phyloP scores from a whole-genome alignment of 2,797 vertebrate genomes.

The Serranus cabrilla region DNA sequence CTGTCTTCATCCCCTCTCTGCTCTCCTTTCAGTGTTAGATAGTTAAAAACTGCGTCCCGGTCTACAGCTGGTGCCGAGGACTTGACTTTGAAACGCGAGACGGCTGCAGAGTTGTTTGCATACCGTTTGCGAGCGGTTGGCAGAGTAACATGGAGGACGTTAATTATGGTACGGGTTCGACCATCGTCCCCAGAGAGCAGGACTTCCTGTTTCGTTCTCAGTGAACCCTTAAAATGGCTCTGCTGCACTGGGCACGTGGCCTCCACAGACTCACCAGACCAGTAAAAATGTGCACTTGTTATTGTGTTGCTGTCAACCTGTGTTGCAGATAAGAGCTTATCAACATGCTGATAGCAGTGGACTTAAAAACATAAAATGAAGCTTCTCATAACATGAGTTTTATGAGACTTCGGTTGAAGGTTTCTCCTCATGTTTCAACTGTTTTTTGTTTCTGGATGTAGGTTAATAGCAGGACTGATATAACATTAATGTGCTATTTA shows the following conservation, averaged over 20 bases:
- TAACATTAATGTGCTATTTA: background rate
- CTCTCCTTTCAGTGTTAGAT: constrained; percentile 75
- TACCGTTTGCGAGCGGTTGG: constrained; percentile 79
- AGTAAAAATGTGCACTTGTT: constrained; percentile 20
- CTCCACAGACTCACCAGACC: constrained; percentile 9
- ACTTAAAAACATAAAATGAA: background rate
- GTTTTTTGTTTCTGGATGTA: no score
- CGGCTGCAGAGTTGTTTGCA: constrained; percentile 77
- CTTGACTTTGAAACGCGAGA: constrained; percentile 92
- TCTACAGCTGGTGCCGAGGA: constrained; percentile 88
- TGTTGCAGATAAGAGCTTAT: background rate
- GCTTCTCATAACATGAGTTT: background rate
- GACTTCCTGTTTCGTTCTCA: constrained; percentile 60
- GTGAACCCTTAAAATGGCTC: constrained; percentile 55
- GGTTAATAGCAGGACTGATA: background rate
- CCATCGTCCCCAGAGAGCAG: constrained; percentile 37
- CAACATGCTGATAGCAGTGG: background rate
- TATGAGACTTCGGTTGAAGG: background rate
- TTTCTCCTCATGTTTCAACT: background rate
- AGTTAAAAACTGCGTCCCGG: constrained; percentile 75
- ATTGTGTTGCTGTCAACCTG: background rate
- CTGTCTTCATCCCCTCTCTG: constrained; percentile 56
- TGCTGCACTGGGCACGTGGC: background rate
- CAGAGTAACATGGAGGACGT: constrained; percentile 69
- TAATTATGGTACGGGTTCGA: constrained; percentile 82